Base-by-base conservation (phyloP, 2,113 vertebrate species). In the Hepsetus odoe region DNA sequence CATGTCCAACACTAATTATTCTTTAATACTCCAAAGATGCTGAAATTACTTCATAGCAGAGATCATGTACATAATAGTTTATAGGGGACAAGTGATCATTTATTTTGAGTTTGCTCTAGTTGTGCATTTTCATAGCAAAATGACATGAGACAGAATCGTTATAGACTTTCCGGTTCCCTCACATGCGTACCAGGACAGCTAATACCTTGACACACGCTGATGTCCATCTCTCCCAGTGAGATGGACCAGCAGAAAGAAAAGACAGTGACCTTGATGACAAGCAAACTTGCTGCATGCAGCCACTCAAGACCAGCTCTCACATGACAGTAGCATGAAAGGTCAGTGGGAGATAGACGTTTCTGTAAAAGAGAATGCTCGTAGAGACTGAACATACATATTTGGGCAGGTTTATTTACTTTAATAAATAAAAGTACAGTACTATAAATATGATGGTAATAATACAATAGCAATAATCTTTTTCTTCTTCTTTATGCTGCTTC, bases 201-300 rank as follows among this genome's bases (percentile, higher is more conserved):
- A 44, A 32, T 24, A 74, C 24, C 24, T 14, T 5, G 18, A 33
- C n/a, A 61, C 32, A 30, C 30, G 11, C 12, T 44, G 28, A 77
- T 42, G 35, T 13, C 18, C 3, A 76, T 40, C 4, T 55, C 49
- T 67, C 74, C 74, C 24, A n/a, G 40, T 32, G 72, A 53, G 32
- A 53, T 22, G n/a, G 32, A 40, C 64, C 22, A 49, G 22, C 13
- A 16, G 51, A 76, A 18, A 4, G 33, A 33, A 76, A 66, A 32
- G n/a, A 32, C 40, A 62, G 18, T 32, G 24, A 62, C 40, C 3
- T 26, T 40, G 62, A 56, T 76, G 46, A 77, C 35, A 55, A 66
- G 46, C 18, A 40, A 20, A 53, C 32, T 14, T 55, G 13, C 24
- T 22, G 26, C 32, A 32, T 53, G 59, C 12, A 51, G 14, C 44